Percentiles rank a stretch among this genome's conserved stretches.
These are phyloP conservation scores for Odocoileus virginianus DNA, from an alignment of 2,113 vertebrate species.

Conservation along the genomic window DNA sequence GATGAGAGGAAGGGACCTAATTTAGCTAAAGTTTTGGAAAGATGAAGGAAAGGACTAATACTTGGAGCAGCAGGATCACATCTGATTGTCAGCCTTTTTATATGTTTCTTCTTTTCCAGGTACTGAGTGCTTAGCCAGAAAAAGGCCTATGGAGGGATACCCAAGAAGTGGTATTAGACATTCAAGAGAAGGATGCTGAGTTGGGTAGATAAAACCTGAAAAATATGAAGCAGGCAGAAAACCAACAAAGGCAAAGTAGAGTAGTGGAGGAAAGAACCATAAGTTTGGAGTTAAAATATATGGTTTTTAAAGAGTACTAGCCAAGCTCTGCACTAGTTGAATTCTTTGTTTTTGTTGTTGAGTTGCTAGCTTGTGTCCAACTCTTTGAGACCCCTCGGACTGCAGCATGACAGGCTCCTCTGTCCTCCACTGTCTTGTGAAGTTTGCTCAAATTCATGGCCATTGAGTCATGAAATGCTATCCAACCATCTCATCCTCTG, in stretches of 20 bases:
- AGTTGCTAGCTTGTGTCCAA: background rate
- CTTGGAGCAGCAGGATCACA: background rate
- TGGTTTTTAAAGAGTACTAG: background rate
- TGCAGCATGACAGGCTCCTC: background rate
- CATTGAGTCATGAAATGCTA: background rate
- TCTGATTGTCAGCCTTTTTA: background rate
- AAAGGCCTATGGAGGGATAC: background rate
- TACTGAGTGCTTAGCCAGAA: background rate
- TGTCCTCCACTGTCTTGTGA: background rate
- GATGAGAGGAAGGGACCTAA: background rate
- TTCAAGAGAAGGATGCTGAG: background rate
- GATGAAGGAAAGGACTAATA: background rate
- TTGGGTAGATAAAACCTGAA: background rate
- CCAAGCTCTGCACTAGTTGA: accelerated
- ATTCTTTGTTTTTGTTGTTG: background rate
- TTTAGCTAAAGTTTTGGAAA: background rate
- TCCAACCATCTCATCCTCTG: background rate
- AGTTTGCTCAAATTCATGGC: background rate
- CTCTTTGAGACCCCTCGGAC: background rate
- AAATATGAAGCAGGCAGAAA: background rate
- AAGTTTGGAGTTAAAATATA: background rate
- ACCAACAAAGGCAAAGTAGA: background rate
- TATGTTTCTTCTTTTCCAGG: background rate
- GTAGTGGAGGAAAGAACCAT: background rate
- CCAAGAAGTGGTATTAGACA: background rate